These are phyloP conservation scores for Charadrius vociferus DNA, from an alignment of 2,113 vertebrate genomes.

Conservation along the genomic window DNA sequence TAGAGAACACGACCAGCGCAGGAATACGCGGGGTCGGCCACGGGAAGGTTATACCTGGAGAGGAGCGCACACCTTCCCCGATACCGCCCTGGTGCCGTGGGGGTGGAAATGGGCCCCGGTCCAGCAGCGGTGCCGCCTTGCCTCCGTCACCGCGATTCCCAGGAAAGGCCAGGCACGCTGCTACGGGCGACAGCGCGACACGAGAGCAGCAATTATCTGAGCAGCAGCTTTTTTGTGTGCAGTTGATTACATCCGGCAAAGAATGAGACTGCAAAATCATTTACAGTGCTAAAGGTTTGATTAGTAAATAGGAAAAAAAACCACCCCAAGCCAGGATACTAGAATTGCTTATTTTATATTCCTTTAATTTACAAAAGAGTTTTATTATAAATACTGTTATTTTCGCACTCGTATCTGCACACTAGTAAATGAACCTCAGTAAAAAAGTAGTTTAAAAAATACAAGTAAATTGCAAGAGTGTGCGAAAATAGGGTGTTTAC, in stretches of 20 bases:
- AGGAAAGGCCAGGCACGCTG: not conserved
- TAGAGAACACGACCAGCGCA: accelerated
- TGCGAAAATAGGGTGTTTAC: not conserved
- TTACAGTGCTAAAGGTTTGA: not conserved
- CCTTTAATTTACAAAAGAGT: not conserved
- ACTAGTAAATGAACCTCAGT: not conserved
- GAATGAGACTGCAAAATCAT: not conserved
- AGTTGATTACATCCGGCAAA: not conserved
- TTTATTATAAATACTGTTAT: not conserved
- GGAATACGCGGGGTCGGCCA: accelerated
- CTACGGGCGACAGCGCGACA: accelerated
- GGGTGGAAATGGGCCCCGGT: not conserved
- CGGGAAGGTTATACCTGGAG: not conserved
- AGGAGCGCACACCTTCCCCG: not conserved
- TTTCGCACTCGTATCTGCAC: accelerated
- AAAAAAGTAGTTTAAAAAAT: not conserved
- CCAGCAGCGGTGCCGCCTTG: not conserved
- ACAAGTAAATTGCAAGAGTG: not conserved
- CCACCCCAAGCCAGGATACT: too few relatives aligned
- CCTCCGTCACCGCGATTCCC: accelerated
- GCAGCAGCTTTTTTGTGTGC: not conserved
- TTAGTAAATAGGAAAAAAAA: not conserved
- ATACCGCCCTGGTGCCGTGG: not conserved
- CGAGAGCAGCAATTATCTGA: not conserved
- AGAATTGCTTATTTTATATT: not conserved